Conservation (phyloP, 1,140 invertebrate genomes). For the Cyphomyrmex costatus region DNA sequence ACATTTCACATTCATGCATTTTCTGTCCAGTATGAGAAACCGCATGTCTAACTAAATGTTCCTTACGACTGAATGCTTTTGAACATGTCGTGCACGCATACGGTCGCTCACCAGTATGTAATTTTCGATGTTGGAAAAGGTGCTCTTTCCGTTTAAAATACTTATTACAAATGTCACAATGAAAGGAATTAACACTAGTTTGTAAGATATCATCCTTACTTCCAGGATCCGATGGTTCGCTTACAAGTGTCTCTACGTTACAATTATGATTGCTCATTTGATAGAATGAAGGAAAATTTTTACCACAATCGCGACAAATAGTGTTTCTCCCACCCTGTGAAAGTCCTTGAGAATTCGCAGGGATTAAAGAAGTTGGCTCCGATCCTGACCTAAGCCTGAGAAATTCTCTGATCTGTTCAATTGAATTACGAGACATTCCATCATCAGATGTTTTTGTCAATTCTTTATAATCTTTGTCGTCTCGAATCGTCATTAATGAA, state of each 20-base stretch:
- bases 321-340: constrained; percentile 80
- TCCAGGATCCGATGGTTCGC: constrained; percentile 76
- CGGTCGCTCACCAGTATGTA: constrained; percentile 93
- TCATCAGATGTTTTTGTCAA: constrained; percentile 81
- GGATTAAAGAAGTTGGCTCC: constrained; percentile 82
- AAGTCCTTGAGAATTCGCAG: constrained; percentile 84
- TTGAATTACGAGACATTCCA: constrained; percentile 81
- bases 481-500: constrained; percentile 75
- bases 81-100: constrained; percentile 91
- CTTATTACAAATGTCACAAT: constrained; percentile 88
- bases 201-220: constrained; percentile 78
- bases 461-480: constrained; percentile 83
- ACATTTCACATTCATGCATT: constrained; percentile 92
- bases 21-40: constrained; percentile 92
- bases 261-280: constrained; percentile 82
- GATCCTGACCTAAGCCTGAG: constrained; percentile 82
- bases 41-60: constrained; percentile 91
- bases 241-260: constrained; percentile 74
- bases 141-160: constrained; percentile 89
- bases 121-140: constrained; percentile 89
- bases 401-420: constrained; percentile 85
- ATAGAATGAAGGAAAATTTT: constrained; percentile 79
- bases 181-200: constrained; percentile 81
- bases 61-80: constrained; percentile 92
- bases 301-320: constrained; percentile 85